Conservation (phyloP, 2,113 vertebrate species). For the Haplochromis vanheusdeni region DNA sequence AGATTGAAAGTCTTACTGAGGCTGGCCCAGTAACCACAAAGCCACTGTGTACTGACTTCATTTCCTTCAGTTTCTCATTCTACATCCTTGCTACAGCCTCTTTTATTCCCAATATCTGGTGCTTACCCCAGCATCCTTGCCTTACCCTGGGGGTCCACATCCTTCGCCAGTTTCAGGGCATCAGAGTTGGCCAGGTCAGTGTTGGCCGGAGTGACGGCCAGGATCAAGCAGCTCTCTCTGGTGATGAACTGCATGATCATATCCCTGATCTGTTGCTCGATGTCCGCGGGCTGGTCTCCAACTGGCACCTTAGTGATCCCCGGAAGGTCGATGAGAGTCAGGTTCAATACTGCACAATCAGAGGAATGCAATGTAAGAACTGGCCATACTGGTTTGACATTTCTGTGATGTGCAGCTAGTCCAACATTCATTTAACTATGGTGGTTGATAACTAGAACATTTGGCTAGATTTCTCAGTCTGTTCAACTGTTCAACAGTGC, state of each 20-base stretch:
- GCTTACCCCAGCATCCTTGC: not conserved
- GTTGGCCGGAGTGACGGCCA: constrained; percentile 93
- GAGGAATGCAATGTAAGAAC: not conserved
- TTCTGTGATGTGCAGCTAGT: not conserved
- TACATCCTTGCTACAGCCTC: not conserved
- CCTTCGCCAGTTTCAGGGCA: constrained; percentile 88
- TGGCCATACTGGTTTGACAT: accelerated
- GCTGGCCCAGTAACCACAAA: not conserved
- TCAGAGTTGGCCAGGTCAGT: constrained; percentile 93
- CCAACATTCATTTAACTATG: not conserved
- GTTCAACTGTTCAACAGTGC: not conserved
- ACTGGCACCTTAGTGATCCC: constrained; percentile 94
- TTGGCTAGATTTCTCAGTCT: not conserved
- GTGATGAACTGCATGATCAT: constrained; percentile 96
- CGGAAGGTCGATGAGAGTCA: constrained; percentile 90
- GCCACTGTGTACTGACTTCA: not conserved
- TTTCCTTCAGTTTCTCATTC: not conserved
- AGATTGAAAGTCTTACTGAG: not conserved
- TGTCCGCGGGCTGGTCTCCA: constrained; percentile 89
- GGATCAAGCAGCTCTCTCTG: constrained; percentile 86
- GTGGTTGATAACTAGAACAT: not conserved
- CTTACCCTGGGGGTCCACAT: constrained; percentile 92
- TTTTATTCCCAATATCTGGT: not conserved
- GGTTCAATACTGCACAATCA: constrained; percentile 79
- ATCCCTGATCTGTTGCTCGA: constrained; percentile 90